Evolutionary conservation across 1,140 invertebrate genomes (phyloP), one percentile per base, ranked within the genome.

Genomic region (Drosophila triauraria): DNA sequence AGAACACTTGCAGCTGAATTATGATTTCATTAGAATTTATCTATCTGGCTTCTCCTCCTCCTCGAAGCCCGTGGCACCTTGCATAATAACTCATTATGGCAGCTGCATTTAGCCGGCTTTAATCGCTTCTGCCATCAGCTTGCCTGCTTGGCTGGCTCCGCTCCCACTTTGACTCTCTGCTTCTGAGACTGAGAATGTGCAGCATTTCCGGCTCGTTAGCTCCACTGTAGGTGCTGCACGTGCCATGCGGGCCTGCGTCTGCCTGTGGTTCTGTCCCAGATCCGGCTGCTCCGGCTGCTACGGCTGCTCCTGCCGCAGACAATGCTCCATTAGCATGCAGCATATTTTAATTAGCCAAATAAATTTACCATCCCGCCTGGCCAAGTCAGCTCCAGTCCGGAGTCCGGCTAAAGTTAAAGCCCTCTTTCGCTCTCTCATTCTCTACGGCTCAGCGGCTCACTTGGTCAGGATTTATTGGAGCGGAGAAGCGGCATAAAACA

Each of bases 281-380:
- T 30, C 62, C 67, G 30, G 30, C 30, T 67, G 67, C 47, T 51
- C 40, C 40, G n/a, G 42, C 50, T 62, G 67, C 68, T 27, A 4
- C 3, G 25, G 25, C 27, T 30, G 27, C 27, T 30, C 27, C 30
- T 64, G 65, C 62, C 72, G 76, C 84, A 83, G 84, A 87, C 83
- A 87, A 72, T 82, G 77, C 69, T 88, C 84, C 84, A 87, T 87
- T 87, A 87, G 84, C 69, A 88, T 87, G 85, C 85, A 87, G 87
- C 84, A 87, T 87, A 87, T 87, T 87, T 87, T 87, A 87, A 87
- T 87, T 87, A 87, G 84, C 77, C 80, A 87, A 84, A 87, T 87
- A 87, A 90, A 87, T 87, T 87, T 69, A 68, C 75, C 82, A 88
- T 88, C 61, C 58, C 64, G 50, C 70, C 50, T 50, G 79, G 60